Conservation (phyloP, 1,140 invertebrate genomes). For the Battus philenor region DNA sequence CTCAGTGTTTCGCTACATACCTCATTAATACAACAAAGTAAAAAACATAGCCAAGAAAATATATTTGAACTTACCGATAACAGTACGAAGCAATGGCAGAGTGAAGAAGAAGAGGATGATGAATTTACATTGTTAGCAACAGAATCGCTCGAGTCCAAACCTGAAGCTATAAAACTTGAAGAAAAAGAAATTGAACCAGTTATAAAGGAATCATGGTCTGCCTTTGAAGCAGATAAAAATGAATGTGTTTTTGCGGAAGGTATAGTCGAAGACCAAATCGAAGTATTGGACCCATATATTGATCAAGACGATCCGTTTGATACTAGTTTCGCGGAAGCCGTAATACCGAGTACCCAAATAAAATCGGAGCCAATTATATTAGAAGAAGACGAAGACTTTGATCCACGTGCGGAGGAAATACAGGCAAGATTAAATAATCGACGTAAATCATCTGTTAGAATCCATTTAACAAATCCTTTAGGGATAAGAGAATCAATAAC, state of each 20-base stretch:
- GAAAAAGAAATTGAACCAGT: conserved; percentile 63
- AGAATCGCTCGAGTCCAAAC: conserved; percentile 80
- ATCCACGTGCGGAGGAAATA: conserved; percentile 80
- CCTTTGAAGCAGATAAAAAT: conserved; percentile 85
- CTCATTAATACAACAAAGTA: conserved; percentile 69
- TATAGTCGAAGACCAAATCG: conserved; percentile 77
- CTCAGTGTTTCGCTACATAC: conserved; percentile 79
- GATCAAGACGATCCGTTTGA: conserved; percentile 86
- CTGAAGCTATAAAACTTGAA: conserved; percentile 55
- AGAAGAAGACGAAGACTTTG: conserved; percentile 82
- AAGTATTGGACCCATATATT: conserved; percentile 57
- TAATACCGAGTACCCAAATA: conserved; percentile 78
- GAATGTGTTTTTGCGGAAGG: conserved; percentile 89
- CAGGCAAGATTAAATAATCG: conserved; percentile 61
- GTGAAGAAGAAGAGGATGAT: conserved; percentile 78
- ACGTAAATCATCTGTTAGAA: conserved; percentile 76
- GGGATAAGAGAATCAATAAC: conserved; percentile 74
- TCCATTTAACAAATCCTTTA: conserved; percentile 76
- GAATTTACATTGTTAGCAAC: conserved; percentile 85
- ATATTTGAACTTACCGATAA: conserved; percentile 21
- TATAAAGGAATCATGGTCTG: conserved; percentile 77
- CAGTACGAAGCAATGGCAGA: conserved; percentile 24
- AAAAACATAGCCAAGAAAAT: conserved; percentile 40
- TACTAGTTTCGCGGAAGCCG: conserved; percentile 87
- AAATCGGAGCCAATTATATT: conserved; percentile 76